phyloP scores from a whole-genome alignment of 1,140 invertebrate species.

The Rhagoletis pomonella region DNA sequence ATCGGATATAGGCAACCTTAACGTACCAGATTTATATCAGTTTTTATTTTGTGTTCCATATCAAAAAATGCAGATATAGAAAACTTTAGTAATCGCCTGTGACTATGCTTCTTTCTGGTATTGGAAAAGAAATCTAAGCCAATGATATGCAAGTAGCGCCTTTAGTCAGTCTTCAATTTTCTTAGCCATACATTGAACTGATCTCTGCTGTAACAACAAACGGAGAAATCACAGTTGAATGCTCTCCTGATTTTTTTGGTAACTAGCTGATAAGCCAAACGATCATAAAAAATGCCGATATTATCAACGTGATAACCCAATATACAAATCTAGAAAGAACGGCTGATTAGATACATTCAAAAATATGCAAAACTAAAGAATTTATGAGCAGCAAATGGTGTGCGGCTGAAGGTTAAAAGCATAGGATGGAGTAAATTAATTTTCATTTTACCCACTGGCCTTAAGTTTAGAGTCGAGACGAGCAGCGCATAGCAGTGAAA shows the following conservation, averaged over 20 bases:
- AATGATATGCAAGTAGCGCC: neutral
- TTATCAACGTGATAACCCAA: neutral
- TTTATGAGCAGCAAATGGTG: neutral
- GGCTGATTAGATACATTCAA: neutral
- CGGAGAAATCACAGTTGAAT: neutral
- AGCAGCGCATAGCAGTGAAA: neutral
- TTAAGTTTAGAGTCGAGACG: neutral
- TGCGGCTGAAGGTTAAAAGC: neutral
- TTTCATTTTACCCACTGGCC: neutral
- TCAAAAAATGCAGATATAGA: no score
- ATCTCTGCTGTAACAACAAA: neutral
- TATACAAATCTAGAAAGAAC: neutral
- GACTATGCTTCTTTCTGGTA: no score
- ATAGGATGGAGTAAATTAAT: neutral
- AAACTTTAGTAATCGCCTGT: no score
- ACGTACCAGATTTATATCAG: no score
- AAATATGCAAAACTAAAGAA: neutral
- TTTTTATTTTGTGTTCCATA: no score
- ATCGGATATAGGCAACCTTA: no score
- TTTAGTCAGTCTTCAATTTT: neutral
- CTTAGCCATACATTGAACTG: neutral
- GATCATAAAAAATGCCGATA: neutral
- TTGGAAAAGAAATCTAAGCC: no score
- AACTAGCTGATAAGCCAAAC: constrained; percentile 3
- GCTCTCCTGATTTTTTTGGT: neutral